Base-by-base conservation (phyloP, 2,113 vertebrate genomes). In the Rhagologus leucostigma region DNA sequence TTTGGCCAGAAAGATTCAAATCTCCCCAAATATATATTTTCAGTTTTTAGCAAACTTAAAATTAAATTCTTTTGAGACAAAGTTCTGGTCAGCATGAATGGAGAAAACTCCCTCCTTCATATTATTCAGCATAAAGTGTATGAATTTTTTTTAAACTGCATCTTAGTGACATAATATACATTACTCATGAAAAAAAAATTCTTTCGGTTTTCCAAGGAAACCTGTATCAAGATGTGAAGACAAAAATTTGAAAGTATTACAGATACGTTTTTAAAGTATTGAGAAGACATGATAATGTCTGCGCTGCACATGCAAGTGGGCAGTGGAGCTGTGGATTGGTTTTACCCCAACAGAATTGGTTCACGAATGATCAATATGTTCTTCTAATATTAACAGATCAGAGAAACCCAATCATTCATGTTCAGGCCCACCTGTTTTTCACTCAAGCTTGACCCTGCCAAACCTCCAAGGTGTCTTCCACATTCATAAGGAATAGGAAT, bases 101-200 rank as follows among this genome's bases (percentile, higher is more conserved):
- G 1, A 71, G 10, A 60, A 56, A 81, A 46, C 9, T 3, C 2
- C 2, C 2, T 29, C 24, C 30, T 57, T 73, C 3, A 1, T 63
- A 47, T 50, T 55, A 56, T 44, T 73, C 46, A 90, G 13, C 7
- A 27, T 15, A 46, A 85, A 78, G 15, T 32, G 7, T 74, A n/a
- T 23, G 7, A 78, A 49, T 7, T 50, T 44, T 6, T 71, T 68
- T 88, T 24, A 92, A 95, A 68, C 29, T 41, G 20, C 27, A 53
- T 76, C 80, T 86, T 65, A 26, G 17, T 86, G 22, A 88, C 39
- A 86, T 39, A 33, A 42, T 35, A 3, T 56, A 13, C 5, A 20
- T 71, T 57, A n/a, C 42, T 77, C 71, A 44, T 4, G 13, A 42
- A 79, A 79, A 47, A 78, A 78, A 57, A 37, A 23, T 12, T 6